Conservation (phyloP, 2,888 invertebrate species). For the Callimorpha dominula region DNA sequence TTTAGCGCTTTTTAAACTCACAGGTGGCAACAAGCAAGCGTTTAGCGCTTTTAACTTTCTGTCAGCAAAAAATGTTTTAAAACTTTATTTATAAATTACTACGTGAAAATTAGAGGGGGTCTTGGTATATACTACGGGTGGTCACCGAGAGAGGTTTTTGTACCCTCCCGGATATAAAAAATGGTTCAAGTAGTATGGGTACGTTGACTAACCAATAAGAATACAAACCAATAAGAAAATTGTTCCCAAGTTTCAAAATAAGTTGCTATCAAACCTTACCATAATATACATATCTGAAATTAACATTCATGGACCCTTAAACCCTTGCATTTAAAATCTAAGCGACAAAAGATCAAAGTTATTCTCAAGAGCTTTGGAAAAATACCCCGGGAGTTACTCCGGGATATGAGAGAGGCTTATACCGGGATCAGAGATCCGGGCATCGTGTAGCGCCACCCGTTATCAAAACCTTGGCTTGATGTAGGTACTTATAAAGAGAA, state of each 20-base stretch:
- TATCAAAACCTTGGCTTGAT: conserved; percentile 30
- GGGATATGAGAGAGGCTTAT: conserved; percentile 48
- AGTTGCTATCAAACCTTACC: neutral
- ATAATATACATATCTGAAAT: neutral
- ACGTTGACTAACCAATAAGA: too few relatives aligned
- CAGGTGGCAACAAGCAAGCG: too few relatives aligned
- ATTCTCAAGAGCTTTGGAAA: conserved; percentile 35
- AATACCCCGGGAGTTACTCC: conserved; percentile 39
- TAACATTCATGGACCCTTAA: neutral
- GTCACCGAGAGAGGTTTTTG: too few relatives aligned
- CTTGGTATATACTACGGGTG: too few relatives aligned
- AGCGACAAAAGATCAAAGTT: conserved; percentile 27
- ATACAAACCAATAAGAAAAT: neutral
- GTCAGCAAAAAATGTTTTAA: too few relatives aligned
- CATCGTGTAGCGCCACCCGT: conserved; percentile 22
- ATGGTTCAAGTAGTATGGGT: too few relatives aligned
- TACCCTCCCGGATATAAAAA: too few relatives aligned
- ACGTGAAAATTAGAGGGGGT: too few relatives aligned
- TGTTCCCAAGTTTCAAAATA: neutral
- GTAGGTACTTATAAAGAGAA: conserved; percentile 23
- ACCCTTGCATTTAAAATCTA: conserved; percentile 12
- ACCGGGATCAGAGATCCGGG: conserved; percentile 46
- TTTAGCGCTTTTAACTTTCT: too few relatives aligned
- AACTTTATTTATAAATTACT: too few relatives aligned
- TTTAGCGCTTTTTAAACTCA: too few relatives aligned